Conservation (phyloP, 2,113 vertebrate genomes). For the Oreocharis arfaki region DNA sequence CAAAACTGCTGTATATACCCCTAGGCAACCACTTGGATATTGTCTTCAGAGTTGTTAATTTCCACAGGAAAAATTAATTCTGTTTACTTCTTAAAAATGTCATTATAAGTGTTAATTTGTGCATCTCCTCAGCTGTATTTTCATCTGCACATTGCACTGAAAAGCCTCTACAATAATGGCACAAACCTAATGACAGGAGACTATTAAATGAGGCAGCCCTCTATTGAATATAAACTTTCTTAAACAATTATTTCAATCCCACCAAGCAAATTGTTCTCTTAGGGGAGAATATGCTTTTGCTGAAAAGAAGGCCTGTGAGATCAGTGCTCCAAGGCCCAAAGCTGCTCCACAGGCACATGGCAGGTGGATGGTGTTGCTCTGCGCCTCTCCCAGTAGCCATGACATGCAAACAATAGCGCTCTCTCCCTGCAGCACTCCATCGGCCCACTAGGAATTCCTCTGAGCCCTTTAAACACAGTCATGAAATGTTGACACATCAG, state of each 20-base stretch:
- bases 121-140: neutral
- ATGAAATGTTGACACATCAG: neutral
- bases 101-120: neutral
- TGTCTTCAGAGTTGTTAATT: neutral
- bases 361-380: neutral
- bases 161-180: neutral
- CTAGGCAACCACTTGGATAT: neutral
- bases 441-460: neutral
- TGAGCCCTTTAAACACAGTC: neutral
- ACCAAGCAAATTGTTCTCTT: neutral
- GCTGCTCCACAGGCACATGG: neutral
- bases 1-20: neutral
- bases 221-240: neutral
- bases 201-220: neutral
- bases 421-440: neutral
- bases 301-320: neutral
- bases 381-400: neutral
- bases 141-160: neutral
- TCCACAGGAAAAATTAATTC: neutral
- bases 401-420: fast-evolving
- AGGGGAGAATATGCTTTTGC: neutral
- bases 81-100: neutral
- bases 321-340: neutral
- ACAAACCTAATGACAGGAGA: neutral
- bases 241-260: neutral